A percentile compares a stretch with the other conserved stretches of the same genome.
Evolutionary conservation across 2,888 invertebrate genomes (phyloP).

Genomic region (Hirtodrosophila histrioides): DNA sequence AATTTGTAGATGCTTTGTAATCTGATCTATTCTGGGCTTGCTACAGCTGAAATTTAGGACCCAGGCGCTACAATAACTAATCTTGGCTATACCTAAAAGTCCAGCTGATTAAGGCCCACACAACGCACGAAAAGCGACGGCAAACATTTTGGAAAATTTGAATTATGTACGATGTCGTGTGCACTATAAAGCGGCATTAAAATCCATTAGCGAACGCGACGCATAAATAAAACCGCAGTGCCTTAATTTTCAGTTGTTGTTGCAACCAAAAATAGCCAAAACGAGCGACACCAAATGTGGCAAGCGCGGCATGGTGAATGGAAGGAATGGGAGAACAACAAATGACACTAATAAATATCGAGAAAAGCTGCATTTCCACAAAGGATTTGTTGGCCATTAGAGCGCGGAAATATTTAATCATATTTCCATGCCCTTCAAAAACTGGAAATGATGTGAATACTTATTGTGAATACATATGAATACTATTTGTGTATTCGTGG

Average conservation of each 20-base stretch:
- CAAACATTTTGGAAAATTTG: conserved; percentile 25
- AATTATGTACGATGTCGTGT: conserved; percentile 64
- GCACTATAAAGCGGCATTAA: conserved; percentile 67
- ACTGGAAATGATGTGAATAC: background rate
- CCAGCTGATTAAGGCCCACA: too few species aligned
- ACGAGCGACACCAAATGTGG: conserved; percentile 45
- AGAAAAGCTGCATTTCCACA: conserved; percentile 35
- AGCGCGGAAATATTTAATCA: conserved; percentile 59
- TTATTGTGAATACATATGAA: too few species aligned
- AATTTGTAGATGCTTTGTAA: conserved; percentile 14
- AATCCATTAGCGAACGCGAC: conserved; percentile 69
- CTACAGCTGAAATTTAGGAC: conserved; percentile 1
- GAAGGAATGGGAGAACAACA: conserved; percentile 48
- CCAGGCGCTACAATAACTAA: conserved; percentile 6
- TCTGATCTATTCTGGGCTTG: conserved; percentile 8
- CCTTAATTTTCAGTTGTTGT: conserved; percentile 59
- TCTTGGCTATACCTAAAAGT: background rate
- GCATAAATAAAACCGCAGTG: conserved; percentile 67
- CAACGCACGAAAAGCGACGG: too few species aligned
- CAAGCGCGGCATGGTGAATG: conserved; percentile 23
- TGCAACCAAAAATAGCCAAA: conserved; percentile 72
- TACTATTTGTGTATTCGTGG: too few species aligned
- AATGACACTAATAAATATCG: conserved; percentile 74
- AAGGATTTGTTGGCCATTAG: conserved; percentile 51
- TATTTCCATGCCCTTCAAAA: conserved; percentile 66